Evolutionary conservation across 2,888 invertebrate species (phyloP).

Genomic region (Epinotia bilunana): DNA sequence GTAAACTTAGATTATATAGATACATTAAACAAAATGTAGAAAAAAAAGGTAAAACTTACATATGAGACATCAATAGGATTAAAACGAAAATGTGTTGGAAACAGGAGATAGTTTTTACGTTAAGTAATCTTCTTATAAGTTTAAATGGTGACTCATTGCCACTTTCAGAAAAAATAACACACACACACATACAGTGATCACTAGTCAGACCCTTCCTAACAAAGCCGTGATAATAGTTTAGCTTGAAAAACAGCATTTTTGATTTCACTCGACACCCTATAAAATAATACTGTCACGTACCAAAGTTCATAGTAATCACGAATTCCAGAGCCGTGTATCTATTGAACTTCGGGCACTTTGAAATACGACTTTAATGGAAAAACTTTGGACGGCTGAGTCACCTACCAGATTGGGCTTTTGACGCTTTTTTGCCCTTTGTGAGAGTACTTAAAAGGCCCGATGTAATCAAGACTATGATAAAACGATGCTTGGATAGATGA

Average conservation of each 20-base stretch:
- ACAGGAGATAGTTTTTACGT: no score
- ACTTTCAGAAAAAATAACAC: no score
- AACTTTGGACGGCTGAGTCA: slow-evolving; percentile 37
- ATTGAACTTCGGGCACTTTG: slow-evolving; percentile 32
- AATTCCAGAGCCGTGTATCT: slow-evolving; percentile 31
- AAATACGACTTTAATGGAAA: slow-evolving; percentile 42
- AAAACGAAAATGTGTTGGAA: no score
- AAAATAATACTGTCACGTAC: slow-evolving; percentile 20
- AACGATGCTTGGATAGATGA: slow-evolving; percentile 6
- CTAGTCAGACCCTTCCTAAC: not conserved
- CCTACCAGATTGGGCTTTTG: slow-evolving; percentile 29
- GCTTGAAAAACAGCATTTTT: not conserved
- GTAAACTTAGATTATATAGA: no score
- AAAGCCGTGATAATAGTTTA: not conserved
- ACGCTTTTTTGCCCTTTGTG: slow-evolving; percentile 34
- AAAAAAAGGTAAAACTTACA: no score
- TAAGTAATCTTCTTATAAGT: no score
- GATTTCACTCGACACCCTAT: not conserved
- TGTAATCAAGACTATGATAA: slow-evolving; percentile 24
- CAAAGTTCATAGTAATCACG: slow-evolving; percentile 24
- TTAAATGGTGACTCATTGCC: no score
- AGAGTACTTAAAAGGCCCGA: slow-evolving; percentile 6
- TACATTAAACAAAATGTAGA: no score
- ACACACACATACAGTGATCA: no score
- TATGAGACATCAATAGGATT: no score